Conservation (phyloP, 2,797 vertebrate genomes). For the Lepilemur septentrionalis region DNA sequence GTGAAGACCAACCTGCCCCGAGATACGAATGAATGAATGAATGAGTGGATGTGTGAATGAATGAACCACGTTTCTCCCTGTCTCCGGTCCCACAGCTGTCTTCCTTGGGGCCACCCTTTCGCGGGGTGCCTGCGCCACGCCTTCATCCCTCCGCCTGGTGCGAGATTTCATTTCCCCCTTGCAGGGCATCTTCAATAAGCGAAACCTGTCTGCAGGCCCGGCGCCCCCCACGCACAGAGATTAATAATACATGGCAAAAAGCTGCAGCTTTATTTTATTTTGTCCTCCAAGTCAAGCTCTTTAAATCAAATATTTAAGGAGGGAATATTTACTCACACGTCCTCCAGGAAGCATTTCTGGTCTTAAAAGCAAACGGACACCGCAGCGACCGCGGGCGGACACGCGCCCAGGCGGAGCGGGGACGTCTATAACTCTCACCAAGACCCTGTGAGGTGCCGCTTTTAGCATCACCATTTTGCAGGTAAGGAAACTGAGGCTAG, state of each 20-base stretch:
- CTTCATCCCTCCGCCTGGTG: conserved; percentile 76
- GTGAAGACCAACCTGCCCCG: not conserved
- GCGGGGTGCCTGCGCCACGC: conserved; percentile 45
- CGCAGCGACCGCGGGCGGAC: not conserved
- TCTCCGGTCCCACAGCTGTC: not conserved
- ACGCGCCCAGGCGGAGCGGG: accelerated
- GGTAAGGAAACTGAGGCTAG: not conserved
- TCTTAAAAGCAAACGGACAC: conserved; percentile 60
- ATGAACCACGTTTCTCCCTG: no score
- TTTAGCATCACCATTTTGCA: not conserved
- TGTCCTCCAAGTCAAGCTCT: conserved; percentile 61
- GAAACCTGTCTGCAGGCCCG: conserved; percentile 79
- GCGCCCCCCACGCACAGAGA: conserved; percentile 69
- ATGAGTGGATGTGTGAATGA: not conserved
- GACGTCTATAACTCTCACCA: not conserved
- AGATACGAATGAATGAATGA: no score
- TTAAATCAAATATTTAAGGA: conserved; percentile 78
- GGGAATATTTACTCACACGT: conserved; percentile 52
- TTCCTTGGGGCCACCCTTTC: not conserved
- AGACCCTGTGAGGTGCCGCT: not conserved
- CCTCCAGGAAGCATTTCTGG: conserved; percentile 34
- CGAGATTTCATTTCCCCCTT: conserved; percentile 78
- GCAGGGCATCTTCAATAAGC: conserved; percentile 78
- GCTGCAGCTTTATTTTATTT: conserved; percentile 79
- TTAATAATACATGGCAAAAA: conserved; percentile 83